Evolutionary conservation across 2,888 invertebrate genomes (phyloP).

Genomic region (Drosophila recens): DNA sequence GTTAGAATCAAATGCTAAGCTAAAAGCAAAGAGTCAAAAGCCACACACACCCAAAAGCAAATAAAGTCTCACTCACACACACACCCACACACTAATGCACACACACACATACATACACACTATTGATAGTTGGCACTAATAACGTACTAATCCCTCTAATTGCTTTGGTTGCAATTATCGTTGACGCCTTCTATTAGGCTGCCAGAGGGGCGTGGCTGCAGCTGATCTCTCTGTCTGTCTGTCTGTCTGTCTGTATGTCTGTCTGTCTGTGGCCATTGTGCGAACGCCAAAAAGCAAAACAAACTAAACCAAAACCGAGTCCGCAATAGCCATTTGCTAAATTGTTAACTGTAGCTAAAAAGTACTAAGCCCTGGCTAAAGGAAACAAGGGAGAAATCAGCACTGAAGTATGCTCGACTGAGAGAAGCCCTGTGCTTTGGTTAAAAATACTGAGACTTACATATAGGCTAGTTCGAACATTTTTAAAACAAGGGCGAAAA

Average conservation of each 20-base stretch:
- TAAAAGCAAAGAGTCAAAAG: conserved; percentile 32
- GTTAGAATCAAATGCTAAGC: conserved; percentile 53
- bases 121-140: conserved; percentile 78
- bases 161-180: conserved; percentile 79
- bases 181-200: conserved; percentile 54
- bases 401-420: background rate
- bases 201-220: conserved; percentile 26
- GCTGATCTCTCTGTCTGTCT: conserved; percentile 15
- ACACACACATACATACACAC: conserved; percentile 15
- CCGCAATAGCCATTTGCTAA: conserved; percentile 66
- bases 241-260: background rate
- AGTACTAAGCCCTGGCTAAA: conserved; percentile 40
- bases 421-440: background rate
- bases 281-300: conserved; percentile 49
- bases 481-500: no score
- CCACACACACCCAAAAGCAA: conserved; percentile 22
- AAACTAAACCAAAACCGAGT: conserved; percentile 29
- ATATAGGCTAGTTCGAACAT: no score
- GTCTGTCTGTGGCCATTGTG: conserved; percentile 36
- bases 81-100: conserved; percentile 14
- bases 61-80: conserved; percentile 21
- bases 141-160: conserved; percentile 80
- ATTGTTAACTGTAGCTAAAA: conserved; percentile 66
- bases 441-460: background rate
- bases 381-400: background rate